phyloP scores from a whole-genome alignment of 2,113 vertebrate genomes.

The Leiothrix lutea region DNA sequence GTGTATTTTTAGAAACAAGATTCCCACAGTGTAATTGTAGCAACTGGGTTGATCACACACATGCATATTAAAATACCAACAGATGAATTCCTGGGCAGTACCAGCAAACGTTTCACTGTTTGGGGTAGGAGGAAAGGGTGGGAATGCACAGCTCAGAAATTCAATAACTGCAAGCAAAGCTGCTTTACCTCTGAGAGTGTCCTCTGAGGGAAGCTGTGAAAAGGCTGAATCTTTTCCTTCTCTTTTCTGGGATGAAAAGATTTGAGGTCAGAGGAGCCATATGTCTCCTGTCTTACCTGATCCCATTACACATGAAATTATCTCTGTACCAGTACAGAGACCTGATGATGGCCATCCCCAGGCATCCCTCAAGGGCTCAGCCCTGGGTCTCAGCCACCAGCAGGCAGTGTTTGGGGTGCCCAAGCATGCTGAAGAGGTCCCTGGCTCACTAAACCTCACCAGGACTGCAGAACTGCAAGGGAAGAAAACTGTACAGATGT shows the following conservation, averaged over 20 bases:
- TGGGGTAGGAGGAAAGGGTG: background rate
- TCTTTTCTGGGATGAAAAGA: background rate
- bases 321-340: background rate
- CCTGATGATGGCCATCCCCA: background rate
- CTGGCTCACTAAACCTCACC: background rate
- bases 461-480: background rate
- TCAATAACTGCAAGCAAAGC: background rate
- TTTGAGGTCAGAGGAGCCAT: background rate
- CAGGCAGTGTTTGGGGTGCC: background rate
- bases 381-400: background rate
- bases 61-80: conserved; percentile 20
- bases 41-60: background rate
- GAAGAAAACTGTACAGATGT: background rate
- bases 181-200: background rate
- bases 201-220: background rate
- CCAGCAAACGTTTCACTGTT: background rate
- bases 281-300: background rate
- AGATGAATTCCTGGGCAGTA: conserved; percentile 11
- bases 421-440: background rate
- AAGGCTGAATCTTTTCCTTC: background rate
- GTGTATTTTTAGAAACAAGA: conserved; percentile 43
- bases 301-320: background rate
- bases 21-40: conserved; percentile 19
- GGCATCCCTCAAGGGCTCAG: background rate
- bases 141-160: background rate